Evolutionary conservation across 2,888 invertebrate genomes (phyloP).

Genomic region (Altica lythri): DNA sequence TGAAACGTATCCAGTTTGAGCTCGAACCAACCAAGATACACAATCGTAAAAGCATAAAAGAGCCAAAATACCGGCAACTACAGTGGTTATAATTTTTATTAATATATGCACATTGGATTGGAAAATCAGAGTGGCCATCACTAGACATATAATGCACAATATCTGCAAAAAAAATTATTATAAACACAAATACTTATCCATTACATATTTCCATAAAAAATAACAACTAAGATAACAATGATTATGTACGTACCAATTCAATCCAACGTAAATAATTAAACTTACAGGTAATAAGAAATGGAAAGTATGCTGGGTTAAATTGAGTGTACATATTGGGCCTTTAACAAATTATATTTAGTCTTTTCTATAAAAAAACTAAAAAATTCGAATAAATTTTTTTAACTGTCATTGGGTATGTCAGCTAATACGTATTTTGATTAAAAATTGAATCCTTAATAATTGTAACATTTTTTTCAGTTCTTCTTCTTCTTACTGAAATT

Average conservation of each 20-base stretch:
- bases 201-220: neutral
- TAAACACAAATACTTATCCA: neutral
- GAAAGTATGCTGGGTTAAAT: neutral
- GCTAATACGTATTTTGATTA: too few relatives aligned
- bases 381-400: too few relatives aligned
- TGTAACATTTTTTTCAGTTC: too few relatives aligned
- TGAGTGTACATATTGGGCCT: conserved; percentile 3
- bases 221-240: neutral
- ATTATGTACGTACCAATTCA: conserved; percentile 6
- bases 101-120: conserved; percentile 2
- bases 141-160: conserved; percentile 5
- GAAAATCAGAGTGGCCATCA: neutral
- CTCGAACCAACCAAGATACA: neutral
- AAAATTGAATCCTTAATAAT: too few relatives aligned
- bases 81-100: conserved; percentile 5
- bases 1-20: neutral
- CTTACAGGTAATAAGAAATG: neutral
- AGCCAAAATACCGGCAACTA: neutral
- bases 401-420: too few relatives aligned
- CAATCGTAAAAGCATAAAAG: conserved; percentile 9
- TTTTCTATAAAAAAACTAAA: too few relatives aligned
- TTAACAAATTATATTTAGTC: too few relatives aligned
- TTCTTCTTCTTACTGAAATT: too few relatives aligned
- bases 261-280: neutral
- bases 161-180: conserved; percentile 11